phyloP scores from a whole-genome alignment of 2,797 vertebrate genomes.

The Lepus townsendii region DNA sequence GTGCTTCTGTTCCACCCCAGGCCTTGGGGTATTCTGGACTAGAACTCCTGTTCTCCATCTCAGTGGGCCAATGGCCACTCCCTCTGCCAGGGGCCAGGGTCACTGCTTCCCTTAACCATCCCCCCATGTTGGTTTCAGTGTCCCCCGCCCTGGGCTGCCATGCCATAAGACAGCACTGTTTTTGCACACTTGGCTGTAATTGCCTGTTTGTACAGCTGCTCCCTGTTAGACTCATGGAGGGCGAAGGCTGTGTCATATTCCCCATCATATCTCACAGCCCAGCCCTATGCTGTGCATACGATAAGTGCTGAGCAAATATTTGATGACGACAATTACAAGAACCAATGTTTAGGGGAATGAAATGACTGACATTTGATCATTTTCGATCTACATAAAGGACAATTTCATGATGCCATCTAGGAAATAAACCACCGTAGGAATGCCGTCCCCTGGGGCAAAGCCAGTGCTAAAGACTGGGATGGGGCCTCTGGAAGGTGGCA shows the following conservation, averaged over 20 bases:
- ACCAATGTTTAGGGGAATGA: neutral
- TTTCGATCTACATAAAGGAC: neutral
- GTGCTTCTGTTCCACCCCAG: neutral
- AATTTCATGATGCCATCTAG: neutral
- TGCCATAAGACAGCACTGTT: neutral
- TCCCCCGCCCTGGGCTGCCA: neutral
- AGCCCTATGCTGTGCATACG: neutral
- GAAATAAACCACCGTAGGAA: neutral
- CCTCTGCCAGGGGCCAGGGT: neutral
- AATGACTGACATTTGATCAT: neutral
- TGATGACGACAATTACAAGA: neutral
- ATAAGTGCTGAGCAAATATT: neutral
- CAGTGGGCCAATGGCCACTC: neutral
- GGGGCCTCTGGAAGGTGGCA: neutral
- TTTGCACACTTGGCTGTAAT: neutral
- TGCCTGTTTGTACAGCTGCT: neutral
- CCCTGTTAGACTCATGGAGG: neutral
- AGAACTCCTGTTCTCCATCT: neutral
- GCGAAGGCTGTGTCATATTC: neutral
- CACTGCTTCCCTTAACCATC: neutral
- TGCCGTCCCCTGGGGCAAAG: too few relatives aligned
- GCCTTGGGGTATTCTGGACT: neutral
- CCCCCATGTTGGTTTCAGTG: neutral
- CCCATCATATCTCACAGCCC: accelerated
- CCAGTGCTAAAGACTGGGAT: neutral